Evolutionary conservation across 2,113 vertebrate species (phyloP).

Genomic region (Pachycephala philippinensis): DNA sequence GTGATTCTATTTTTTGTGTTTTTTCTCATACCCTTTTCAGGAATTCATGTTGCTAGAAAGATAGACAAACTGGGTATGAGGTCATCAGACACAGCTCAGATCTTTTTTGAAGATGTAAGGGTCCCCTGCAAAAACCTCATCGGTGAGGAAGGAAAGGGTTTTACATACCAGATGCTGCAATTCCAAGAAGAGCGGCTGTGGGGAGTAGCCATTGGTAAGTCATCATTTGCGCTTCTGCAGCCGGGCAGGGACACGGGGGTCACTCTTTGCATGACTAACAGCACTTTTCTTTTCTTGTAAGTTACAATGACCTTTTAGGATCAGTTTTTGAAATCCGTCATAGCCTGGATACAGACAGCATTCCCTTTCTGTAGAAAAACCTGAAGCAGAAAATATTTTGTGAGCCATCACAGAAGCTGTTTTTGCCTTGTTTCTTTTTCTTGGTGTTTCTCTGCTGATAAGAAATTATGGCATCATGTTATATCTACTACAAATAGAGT

Average conservation of each 20-base stretch:
- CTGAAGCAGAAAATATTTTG: neutral
- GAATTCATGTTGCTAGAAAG: constrained; percentile 80
- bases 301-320: neutral
- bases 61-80: constrained; percentile 85
- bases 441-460: neutral
- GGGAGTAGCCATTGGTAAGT: constrained; percentile 79
- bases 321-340: neutral
- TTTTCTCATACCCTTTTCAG: constrained; percentile 41
- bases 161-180: constrained; percentile 87
- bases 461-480: neutral
- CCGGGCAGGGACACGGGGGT: neutral
- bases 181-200: constrained; percentile 86
- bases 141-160: constrained; percentile 83
- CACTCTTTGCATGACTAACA: neutral
- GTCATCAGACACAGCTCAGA: constrained; percentile 81
- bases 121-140: constrained; percentile 81
- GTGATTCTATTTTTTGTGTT: neutral
- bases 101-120: constrained; percentile 84
- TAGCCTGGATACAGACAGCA: neutral
- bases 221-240: neutral
- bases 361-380: neutral
- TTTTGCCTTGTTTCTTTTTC: neutral
- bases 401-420: neutral
- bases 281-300: neutral
- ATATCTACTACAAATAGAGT: neutral